Evolutionary conservation across 2,888 invertebrate species (phyloP).

Genomic region (Cheilosia impressa): DNA sequence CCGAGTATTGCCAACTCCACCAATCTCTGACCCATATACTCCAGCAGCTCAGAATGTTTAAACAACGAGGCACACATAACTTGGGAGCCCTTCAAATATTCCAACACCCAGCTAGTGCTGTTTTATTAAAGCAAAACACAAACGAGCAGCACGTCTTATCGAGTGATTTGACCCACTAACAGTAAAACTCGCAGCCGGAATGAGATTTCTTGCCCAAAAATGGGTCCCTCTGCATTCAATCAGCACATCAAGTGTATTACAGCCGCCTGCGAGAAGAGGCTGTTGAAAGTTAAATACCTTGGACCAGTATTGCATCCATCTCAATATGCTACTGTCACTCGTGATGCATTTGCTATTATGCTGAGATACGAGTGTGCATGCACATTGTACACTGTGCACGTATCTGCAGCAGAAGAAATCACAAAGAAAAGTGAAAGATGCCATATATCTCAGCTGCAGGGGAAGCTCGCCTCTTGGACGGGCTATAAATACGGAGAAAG

Average conservation of each 20-base stretch:
- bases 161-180: slow-evolving; percentile 49
- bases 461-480: slow-evolving; percentile 7
- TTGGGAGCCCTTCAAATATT: slow-evolving; percentile 3
- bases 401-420: slow-evolving; percentile 13
- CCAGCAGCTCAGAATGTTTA: slow-evolving; percentile 16
- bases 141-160: slow-evolving; percentile 14
- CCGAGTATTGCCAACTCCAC: slow-evolving; percentile 21
- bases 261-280: slow-evolving; percentile 24
- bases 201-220: slow-evolving; percentile 67
- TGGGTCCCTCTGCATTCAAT: slow-evolving; percentile 33
- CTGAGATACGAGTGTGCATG: neutral
- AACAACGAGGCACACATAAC: slow-evolving; percentile 10
- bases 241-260: slow-evolving; percentile 27
- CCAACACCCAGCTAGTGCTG: neutral
- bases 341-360: slow-evolving; percentile 26
- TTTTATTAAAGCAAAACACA: slow-evolving; percentile 10
- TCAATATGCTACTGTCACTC: slow-evolving; percentile 34
- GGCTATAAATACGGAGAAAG: slow-evolving; percentile 65
- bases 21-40: slow-evolving; percentile 52
- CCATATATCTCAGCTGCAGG: slow-evolving; percentile 10
- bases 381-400: neutral
- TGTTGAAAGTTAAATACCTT: slow-evolving; percentile 55
- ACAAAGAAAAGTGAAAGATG: slow-evolving; percentile 58
- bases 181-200: slow-evolving; percentile 37
- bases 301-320: slow-evolving; percentile 24